These are phyloP conservation scores for Phyllostomus discolor DNA, from an alignment of 2,113 vertebrate genomes.

Conservation along the genomic window DNA sequence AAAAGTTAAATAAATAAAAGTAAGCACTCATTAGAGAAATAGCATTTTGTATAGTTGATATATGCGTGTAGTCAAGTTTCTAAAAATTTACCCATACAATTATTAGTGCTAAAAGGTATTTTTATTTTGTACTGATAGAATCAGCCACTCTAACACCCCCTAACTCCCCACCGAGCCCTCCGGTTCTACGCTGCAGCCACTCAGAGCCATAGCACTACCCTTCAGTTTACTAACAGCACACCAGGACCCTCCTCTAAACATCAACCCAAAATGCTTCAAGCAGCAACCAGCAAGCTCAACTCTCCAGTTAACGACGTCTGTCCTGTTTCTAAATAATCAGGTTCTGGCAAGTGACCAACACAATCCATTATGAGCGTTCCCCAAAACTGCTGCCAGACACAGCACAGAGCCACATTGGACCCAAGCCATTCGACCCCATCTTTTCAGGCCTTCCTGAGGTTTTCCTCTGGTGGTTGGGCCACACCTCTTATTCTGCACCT, in stretches of 20 bases:
- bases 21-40: conserved; percentile 41
- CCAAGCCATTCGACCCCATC: background rate
- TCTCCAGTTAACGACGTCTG: background rate
- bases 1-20: conserved; percentile 47
- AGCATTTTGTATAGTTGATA: background rate
- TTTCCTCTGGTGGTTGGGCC: background rate
- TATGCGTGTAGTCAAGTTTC: background rate
- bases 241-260: background rate
- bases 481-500: background rate
- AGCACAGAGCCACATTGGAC: background rate
- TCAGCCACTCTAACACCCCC: background rate
- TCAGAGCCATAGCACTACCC: background rate
- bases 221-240: background rate
- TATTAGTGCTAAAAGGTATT: background rate
- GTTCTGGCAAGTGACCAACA: background rate
- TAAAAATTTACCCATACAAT: background rate
- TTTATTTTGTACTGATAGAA: background rate
- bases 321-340: background rate
- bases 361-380: background rate
- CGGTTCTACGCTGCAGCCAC: background rate
- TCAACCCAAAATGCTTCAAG: background rate
- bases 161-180: background rate
- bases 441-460: background rate
- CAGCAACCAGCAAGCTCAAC: background rate
- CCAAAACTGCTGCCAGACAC: background rate